A percentile compares a stretch with the other conserved stretches of the same genome.
phyloP scores from a whole-genome alignment of 2,797 vertebrate species.

The Rhodeus uyekii region DNA sequence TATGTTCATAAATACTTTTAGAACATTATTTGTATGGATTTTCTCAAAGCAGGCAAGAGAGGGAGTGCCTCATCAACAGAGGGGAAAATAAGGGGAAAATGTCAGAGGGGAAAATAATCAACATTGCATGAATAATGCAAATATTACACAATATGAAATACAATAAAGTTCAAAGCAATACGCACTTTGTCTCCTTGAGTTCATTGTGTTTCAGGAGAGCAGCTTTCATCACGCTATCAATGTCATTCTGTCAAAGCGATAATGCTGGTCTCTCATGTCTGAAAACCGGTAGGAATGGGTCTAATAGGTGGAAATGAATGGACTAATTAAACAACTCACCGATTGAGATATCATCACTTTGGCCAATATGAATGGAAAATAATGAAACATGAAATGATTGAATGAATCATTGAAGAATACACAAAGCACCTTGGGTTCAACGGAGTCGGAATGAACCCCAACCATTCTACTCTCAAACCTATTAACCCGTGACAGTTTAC shows the following conservation, averaged over 20 bases:
- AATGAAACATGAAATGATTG: neutral
- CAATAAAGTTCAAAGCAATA: neutral
- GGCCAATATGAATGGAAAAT: neutral
- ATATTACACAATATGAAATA: neutral
- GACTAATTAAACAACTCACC: neutral
- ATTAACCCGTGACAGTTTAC: no score
- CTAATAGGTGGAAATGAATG: neutral
- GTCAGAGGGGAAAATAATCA: neutral
- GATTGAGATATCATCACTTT: neutral
- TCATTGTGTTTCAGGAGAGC: neutral
- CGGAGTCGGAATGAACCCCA: no score
- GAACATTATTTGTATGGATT: neutral
- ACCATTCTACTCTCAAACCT: no score
- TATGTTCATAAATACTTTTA: neutral
- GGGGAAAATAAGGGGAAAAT: neutral
- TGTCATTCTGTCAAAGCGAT: neutral
- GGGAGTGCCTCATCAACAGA: neutral
- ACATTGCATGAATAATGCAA: constrained; percentile 4
- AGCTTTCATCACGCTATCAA: neutral
- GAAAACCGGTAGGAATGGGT: neutral
- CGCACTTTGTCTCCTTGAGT: neutral
- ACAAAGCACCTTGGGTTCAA: no score
- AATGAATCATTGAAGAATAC: no score
- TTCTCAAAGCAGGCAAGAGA: neutral
- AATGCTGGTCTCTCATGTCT: neutral